These are phyloP conservation scores for Amblyopsis rosae DNA, from an alignment of 2,113 vertebrate genomes.

Conservation along the genomic window DNA sequence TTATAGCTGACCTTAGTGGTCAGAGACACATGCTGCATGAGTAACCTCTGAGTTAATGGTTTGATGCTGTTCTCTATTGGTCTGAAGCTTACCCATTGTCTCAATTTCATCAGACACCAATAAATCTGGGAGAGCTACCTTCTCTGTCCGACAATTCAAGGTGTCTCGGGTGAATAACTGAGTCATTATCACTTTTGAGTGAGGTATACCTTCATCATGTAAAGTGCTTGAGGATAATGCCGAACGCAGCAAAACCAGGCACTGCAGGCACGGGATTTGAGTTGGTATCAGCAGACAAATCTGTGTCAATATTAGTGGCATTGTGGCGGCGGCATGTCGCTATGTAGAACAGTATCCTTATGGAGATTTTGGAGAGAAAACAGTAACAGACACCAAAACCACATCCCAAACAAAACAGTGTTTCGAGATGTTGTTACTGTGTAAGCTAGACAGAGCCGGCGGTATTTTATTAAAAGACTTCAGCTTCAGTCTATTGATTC, in stretches of 20 bases:
- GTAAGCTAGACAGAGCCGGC: conserved; percentile 10
- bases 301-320: conserved; percentile 34
- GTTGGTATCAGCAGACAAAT: conserved; percentile 44
- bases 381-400: not conserved
- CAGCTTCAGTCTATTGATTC: conserved; percentile 51
- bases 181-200: too few species aligned
- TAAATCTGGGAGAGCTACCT: too few species aligned
- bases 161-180: not conserved
- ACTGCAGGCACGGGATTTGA: conserved; percentile 52
- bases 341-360: conserved; percentile 37
- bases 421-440: not conserved
- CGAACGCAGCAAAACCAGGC: conserved; percentile 52
- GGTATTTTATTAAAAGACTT: conserved; percentile 51
- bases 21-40: too few species aligned
- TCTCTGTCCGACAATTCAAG: too few species aligned
- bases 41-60: too few species aligned
- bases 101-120: too few species aligned
- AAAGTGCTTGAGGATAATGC: conserved; percentile 37
- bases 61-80: too few species aligned
- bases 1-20: too few species aligned
- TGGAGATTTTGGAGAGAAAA: not conserved
- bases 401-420: conserved; percentile 20
- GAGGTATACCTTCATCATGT: not conserved
- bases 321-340: conserved; percentile 36
- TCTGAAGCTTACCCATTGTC: too few species aligned